Evolutionary conservation across 2,888 invertebrate genomes (phyloP), one percentile per base, ranked within the genome.

Genomic region (Isoperla grammatica): DNA sequence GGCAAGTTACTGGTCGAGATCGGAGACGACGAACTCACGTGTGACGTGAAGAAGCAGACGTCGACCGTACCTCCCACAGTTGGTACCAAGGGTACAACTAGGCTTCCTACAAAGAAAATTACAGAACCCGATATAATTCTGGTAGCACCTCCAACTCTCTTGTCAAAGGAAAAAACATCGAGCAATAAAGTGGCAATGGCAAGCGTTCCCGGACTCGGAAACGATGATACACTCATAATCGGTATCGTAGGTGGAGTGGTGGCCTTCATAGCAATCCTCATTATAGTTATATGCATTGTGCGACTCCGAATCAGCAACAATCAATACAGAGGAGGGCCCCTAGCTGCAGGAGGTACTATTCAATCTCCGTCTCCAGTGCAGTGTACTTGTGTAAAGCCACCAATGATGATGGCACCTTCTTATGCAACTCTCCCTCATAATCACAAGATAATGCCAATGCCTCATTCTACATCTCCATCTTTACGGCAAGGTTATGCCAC

Each of bases 171-270:
- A 53, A 53, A 57, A 45, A 17, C 56, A 35, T 35, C 39, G 9
- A 35, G 17, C 43, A 61, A 56, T 55, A 50, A 63, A 63, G 19
- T 65, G 62, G 23, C 37, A 50, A 55, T 62, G 48, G 46, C 50
- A 46, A 48, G 56, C 53, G 55, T 82, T 61, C 76, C 81, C 39
- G 79, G 86, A 60, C 77, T 89, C 11, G 86, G 83, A 58, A 93
- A 92, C 68, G 94, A 95, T 68, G 94, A 94, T 67, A 93, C 92
- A 3, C 78, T 95, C n/a, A 94, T 95, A 56, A 94, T 95, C 61
- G 92, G 92, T n/a, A 94, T 95, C 65, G 93, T 94, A 0, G 93
- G 93, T 0, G 93, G 94, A 1, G 93, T 94, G 1, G 92, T 95
- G 1, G 91, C 90, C 1, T 91, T 95, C 71, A 92, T 95, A 65